Conservation (phyloP, 1,140 invertebrate genomes). For the Gryllus bimaculatus region DNA sequence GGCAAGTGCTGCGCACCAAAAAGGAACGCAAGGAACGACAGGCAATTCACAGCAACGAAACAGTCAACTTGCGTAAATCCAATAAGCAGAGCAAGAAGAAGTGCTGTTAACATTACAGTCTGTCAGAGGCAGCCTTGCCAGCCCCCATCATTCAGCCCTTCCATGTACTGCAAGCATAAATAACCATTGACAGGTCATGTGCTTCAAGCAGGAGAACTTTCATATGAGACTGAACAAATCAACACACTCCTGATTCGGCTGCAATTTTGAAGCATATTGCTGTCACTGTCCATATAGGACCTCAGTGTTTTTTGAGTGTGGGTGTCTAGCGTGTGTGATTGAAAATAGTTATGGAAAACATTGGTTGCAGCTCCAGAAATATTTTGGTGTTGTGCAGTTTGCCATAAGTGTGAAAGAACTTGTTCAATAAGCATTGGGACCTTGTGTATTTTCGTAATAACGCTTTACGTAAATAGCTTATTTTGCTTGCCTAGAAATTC, state of each 20-base stretch:
- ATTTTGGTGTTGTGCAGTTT: not conserved
- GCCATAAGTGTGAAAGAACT: not conserved
- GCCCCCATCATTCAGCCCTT: not conserved
- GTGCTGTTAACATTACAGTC: conserved; percentile 27
- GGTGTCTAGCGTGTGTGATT: not conserved
- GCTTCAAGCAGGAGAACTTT: not conserved
- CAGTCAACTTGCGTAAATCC: conserved; percentile 27
- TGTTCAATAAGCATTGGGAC: not conserved
- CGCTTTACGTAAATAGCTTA: not conserved
- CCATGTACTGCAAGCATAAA: not conserved
- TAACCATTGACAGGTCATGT: not conserved
- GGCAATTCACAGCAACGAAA: conserved; percentile 38
- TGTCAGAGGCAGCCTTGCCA: not conserved
- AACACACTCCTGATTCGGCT: too few species aligned
- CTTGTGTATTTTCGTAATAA: not conserved
- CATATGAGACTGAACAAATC: not conserved
- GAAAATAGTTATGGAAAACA: not conserved
- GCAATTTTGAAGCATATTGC: not conserved
- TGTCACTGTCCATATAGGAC: not conserved
- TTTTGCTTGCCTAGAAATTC: conserved; percentile 1
- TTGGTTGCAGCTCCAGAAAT: not conserved
- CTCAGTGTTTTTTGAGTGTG: not conserved
- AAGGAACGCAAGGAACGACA: conserved; percentile 50
- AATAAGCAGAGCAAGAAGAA: conserved; percentile 27
- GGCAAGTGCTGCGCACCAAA: conserved; percentile 57